These are phyloP conservation scores for Dissostichus mawsoni DNA, from an alignment of 2,113 vertebrate genomes.

Conservation along the genomic window DNA sequence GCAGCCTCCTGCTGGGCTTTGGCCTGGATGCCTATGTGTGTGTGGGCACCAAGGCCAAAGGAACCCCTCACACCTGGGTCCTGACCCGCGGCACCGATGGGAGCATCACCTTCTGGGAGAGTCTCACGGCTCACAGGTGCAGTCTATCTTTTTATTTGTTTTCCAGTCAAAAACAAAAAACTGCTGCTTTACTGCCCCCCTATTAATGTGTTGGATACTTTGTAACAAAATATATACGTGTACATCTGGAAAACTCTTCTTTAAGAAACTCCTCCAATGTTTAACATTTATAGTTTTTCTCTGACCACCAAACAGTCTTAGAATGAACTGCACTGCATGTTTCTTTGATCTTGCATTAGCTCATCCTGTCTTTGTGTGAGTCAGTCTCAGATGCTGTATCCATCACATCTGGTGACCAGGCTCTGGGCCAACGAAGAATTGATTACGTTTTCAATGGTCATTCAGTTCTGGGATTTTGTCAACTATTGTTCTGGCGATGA, in stretches of 20 bases:
- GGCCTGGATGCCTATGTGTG: conserved; percentile 97
- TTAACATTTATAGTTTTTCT: not conserved
- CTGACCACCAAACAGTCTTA: not conserved
- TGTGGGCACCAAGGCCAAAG: conserved; percentile 94
- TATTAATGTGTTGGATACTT: not conserved
- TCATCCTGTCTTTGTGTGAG: not conserved
- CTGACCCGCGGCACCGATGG: conserved; percentile 94
- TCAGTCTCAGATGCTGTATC: conserved; percentile 35
- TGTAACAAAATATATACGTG: not conserved
- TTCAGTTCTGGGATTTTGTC: conserved; percentile 2
- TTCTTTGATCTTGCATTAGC: no score
- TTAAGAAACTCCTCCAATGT: no score
- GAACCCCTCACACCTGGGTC: conserved; percentile 92
- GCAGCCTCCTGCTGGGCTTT: conserved; percentile 95
- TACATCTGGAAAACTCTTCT: not conserved
- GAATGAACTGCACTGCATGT: no score
- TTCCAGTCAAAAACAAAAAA: not conserved
- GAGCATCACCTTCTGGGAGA: conserved; percentile 95
- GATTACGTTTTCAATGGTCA: conserved; percentile 21
- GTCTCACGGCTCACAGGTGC: conserved; percentile 92
- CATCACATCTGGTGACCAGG: conserved; percentile 1
- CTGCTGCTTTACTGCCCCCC: not conserved
- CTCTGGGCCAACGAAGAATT: conserved; percentile 28
- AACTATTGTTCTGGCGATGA: not conserved
- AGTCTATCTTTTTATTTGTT: no score